Evolutionary conservation across 1,140 invertebrate genomes (phyloP).

Genomic region (Lucilia cuprina): DNA sequence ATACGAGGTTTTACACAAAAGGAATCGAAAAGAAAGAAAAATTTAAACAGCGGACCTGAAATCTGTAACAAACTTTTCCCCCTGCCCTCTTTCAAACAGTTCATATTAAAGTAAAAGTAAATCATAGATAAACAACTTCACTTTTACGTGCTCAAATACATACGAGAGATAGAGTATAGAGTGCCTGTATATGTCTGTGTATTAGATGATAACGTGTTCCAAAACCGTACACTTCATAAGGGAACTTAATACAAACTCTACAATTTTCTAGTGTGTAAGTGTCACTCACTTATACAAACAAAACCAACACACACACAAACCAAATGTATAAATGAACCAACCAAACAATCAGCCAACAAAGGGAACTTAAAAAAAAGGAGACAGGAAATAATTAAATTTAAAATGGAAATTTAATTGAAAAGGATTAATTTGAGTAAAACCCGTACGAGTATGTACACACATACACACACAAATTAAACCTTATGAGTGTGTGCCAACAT

Average conservation of each 20-base stretch:
- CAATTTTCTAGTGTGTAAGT: background rate
- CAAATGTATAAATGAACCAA: background rate
- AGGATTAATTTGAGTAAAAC: background rate
- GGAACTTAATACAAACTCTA: no score
- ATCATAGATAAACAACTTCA: background rate
- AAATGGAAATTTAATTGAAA: slow-evolving; percentile 15
- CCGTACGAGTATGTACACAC: no score
- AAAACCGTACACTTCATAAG: no score
- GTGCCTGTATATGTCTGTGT: background rate
- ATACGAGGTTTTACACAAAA: no score
- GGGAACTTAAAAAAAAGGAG: background rate
- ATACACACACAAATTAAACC: no score
- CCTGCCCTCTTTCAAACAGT: background rate
- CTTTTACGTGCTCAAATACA: background rate
- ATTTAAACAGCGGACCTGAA: no score
- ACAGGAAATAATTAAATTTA: slow-evolving; percentile 15
- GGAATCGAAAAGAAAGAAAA: no score
- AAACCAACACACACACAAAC: background rate
- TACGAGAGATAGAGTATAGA: background rate
- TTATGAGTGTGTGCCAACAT: background rate
- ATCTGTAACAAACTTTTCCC: no score
- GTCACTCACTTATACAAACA: background rate
- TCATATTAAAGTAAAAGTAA: background rate
- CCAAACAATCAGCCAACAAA: background rate
- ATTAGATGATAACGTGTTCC: background rate